phyloP scores from a whole-genome alignment of 2,888 invertebrate genomes.

The Ochropacha duplaris region DNA sequence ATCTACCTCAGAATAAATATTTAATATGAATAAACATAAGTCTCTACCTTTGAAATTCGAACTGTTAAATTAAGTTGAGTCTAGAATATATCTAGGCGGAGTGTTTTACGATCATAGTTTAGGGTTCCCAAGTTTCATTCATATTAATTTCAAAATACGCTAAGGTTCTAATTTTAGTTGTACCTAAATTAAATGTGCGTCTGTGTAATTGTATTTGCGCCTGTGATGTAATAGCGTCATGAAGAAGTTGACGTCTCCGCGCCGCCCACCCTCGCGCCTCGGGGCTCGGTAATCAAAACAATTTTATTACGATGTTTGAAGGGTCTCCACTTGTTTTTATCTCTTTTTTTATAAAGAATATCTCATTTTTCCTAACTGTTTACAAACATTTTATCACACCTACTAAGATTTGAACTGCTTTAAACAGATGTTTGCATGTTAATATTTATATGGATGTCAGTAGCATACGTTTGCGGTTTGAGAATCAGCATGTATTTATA shows the following conservation, averaged over 20 bases:
- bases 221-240: background rate
- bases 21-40: background rate
- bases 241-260: background rate
- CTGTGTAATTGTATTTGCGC: slow-evolving; percentile 1
- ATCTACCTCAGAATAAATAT: too few relatives aligned
- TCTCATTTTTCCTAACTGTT: slow-evolving; percentile 12
- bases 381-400: background rate
- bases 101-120: background rate
- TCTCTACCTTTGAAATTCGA: background rate
- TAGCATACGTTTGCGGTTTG: too few relatives aligned
- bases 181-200: background rate
- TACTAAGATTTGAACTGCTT: background rate
- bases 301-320: slow-evolving; percentile 34
- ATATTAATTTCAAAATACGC: background rate
- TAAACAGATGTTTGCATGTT: background rate
- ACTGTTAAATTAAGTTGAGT: background rate
- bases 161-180: background rate
- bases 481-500: too few relatives aligned
- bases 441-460: too few relatives aligned
- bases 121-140: background rate
- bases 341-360: slow-evolving; percentile 20
- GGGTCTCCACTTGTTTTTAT: slow-evolving; percentile 21
- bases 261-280: slow-evolving; percentile 12
- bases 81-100: background rate
- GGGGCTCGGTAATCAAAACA: slow-evolving; percentile 26